Conservation (phyloP, 2,113 vertebrate genomes). For the Cryptomyrus ogoouensis region DNA sequence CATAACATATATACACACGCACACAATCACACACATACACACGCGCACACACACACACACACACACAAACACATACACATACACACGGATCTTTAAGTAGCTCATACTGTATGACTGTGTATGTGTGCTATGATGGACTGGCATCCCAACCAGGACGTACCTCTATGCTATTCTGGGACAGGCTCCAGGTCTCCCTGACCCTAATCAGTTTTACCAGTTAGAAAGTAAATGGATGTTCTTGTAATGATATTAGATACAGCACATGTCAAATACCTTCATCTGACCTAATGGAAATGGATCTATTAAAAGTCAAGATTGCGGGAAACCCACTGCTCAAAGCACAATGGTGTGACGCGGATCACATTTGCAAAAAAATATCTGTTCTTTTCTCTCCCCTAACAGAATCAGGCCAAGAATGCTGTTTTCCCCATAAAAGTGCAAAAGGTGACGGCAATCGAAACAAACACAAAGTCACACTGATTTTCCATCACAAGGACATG, state of each 20-base stretch:
- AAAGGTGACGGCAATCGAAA: neutral
- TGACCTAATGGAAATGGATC: neutral
- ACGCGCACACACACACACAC: no score
- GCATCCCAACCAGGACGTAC: neutral
- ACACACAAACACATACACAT: neutral
- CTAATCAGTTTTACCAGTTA: neutral
- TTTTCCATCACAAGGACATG: neutral
- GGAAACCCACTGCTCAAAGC: neutral
- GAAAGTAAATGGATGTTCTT: neutral
- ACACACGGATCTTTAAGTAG: neutral
- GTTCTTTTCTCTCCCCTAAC: neutral
- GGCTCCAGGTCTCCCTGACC: neutral
- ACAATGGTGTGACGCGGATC: neutral
- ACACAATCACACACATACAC: no score
- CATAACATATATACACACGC: neutral
- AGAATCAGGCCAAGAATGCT: constrained; percentile 1
- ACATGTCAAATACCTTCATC: neutral
- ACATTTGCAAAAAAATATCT: neutral
- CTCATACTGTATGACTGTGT: neutral
- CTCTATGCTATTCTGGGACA: neutral
- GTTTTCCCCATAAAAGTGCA: neutral
- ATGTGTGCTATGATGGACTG: neutral
- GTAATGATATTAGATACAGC: neutral
- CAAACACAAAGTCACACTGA: neutral
- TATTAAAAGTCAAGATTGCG: neutral